Base-by-base conservation (phyloP, 2,113 vertebrate species). In the Macroglossus sobrinus region DNA sequence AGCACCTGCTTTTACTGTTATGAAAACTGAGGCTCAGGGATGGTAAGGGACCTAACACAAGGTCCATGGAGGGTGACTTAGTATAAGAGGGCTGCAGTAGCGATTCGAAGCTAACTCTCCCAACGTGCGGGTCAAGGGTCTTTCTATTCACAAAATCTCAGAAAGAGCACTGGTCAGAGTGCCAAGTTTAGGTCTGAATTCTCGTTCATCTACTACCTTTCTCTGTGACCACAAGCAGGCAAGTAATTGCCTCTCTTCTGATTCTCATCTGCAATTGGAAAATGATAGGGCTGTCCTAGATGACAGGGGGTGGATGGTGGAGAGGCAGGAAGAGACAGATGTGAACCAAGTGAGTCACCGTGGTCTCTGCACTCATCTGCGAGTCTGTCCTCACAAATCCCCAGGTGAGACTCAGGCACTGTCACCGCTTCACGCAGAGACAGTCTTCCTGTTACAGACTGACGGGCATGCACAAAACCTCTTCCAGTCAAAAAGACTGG, bases 351-450 rank as follows among this genome's bases (percentile, higher is more conserved):
- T 19, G 9, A 1, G 7, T n/a, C 40, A 43, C 33, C 35, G 45
- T 30, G 64, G 40, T 79, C n/a, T 72, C 47, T 26, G 30, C 0
- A 14, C 16, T 71, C 21, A 16, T n/a, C 30, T 43, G 18, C 15
- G 18, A 30, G 66, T 76, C 69, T 89, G 61, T 94, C 40, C 63
- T 61, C 19, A 19, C 2, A 26, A 15, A 28, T 53, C 18, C 19
- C 16, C 10, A 22, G n/a, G 5, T 0, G 2, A 72, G 50, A 13
- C 57, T 26, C 19, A 0, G 76, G 55, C 30, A 61, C 4, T 0
- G 4, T 64, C 50, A 59, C 33, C 0, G 0, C 59, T 79, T 63
- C 50, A 24, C 14, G 35, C 1, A 19, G 35, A 66, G 53, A 19
- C 9, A 26, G 86, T n/a, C 30, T 45, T 64, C 64, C 47, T 30